phyloP scores from a whole-genome alignment of 2,888 invertebrate species.

The Drosophila mimetica region DNA sequence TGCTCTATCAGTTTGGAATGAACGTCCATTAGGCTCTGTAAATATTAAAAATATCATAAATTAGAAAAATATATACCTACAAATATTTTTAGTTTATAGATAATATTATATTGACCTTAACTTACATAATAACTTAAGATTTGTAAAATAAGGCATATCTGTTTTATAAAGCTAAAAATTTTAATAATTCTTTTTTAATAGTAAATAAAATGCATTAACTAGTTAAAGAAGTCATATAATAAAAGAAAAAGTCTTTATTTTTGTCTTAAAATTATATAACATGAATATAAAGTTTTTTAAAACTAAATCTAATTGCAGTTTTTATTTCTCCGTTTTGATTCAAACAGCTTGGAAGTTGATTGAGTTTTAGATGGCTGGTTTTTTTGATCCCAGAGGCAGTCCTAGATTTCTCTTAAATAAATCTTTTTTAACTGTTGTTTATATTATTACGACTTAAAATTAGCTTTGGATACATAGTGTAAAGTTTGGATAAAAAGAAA shows the following conservation, averaged over 20 bases:
- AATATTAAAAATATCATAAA: conserved; percentile 2
- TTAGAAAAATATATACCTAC: background rate
- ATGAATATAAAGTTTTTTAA: background rate
- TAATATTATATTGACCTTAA: background rate
- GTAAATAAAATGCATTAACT: background rate
- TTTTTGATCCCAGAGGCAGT: background rate
- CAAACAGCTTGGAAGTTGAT: background rate
- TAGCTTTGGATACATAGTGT: background rate
- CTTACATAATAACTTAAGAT: background rate
- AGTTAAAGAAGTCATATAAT: background rate
- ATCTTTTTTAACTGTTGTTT: no score
- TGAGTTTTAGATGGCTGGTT: no score
- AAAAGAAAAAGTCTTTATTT: background rate
- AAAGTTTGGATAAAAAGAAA: background rate
- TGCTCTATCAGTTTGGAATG: conserved; percentile 92
- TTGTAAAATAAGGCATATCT: background rate
- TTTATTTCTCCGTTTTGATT: background rate
- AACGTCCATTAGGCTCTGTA: conserved; percentile 92
- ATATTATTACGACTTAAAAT: background rate
- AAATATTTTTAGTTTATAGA: no score
- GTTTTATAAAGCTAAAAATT: no score
- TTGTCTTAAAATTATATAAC: background rate
- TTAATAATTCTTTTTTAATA: no score
- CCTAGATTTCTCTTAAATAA: no score
- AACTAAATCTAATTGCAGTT: background rate